Evolutionary conservation across 1,140 invertebrate genomes (phyloP).

Genomic region (Coelopa frigida): DNA sequence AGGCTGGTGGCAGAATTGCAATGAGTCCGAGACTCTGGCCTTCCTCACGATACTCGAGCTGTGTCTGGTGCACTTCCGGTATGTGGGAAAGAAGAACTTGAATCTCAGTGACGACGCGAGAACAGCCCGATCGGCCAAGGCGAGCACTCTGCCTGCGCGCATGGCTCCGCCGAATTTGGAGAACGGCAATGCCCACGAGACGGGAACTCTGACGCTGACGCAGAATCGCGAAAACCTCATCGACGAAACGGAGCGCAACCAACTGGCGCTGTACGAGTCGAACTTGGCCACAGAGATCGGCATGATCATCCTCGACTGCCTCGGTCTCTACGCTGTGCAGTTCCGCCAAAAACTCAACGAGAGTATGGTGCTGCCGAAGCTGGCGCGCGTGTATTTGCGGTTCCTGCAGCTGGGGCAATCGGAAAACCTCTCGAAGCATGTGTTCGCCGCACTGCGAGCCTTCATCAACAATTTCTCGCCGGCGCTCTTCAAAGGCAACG

Average conservation of each 20-base stretch:
- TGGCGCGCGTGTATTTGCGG: slow-evolving; percentile 76
- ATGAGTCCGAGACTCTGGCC: slow-evolving; percentile 35
- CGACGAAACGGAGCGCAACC: slow-evolving; percentile 28
- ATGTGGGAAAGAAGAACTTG: slow-evolving; percentile 73
- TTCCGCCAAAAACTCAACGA: slow-evolving; percentile 64
- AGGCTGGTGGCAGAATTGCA: slow-evolving; percentile 82
- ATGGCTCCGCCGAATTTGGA: slow-evolving; percentile 10
- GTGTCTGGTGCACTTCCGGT: slow-evolving; percentile 81
- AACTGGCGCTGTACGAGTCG: slow-evolving; percentile 61
- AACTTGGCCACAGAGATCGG: slow-evolving; percentile 88
- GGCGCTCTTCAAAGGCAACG: slow-evolving; percentile 76
- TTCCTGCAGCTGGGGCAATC: slow-evolving; percentile 85
- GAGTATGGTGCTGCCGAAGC: slow-evolving; percentile 67
- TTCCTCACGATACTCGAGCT: slow-evolving; percentile 38
- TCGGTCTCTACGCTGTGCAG: slow-evolving; percentile 77
- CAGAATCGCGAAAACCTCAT: slow-evolving; percentile 52
- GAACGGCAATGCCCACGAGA: slow-evolving; percentile 44
- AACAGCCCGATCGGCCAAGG: slow-evolving; percentile 49
- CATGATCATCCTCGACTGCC: slow-evolving; percentile 74
- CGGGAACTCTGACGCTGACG: slow-evolving; percentile 50
- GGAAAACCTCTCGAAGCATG: slow-evolving; percentile 79
- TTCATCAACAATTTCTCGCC: slow-evolving; percentile 87
- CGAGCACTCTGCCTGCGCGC: slow-evolving; percentile 69
- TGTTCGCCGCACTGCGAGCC: slow-evolving; percentile 81
- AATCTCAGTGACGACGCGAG: slow-evolving; percentile 48